Evolutionary conservation across 2,888 invertebrate species (phyloP).

Genomic region (Drosophila anomalata): DNA sequence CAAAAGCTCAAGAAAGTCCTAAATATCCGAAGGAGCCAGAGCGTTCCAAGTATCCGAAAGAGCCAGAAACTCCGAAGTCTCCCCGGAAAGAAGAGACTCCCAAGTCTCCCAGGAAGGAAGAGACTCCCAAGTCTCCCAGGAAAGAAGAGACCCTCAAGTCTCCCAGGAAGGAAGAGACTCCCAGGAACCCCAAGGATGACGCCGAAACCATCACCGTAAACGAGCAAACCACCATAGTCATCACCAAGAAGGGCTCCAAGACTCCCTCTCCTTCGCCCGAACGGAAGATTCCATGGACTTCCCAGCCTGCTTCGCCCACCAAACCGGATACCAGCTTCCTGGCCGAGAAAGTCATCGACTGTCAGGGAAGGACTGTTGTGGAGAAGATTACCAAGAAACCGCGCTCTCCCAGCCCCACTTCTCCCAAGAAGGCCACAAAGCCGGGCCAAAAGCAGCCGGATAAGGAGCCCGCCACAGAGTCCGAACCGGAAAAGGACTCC

Average conservation of each 20-base stretch:
- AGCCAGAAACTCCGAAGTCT: not conserved
- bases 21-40: constrained; percentile 25
- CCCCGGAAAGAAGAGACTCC: not conserved
- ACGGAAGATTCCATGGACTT: constrained; percentile 12
- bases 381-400: constrained; percentile 18
- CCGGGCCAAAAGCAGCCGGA: constrained; percentile 2
- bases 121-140: constrained; percentile 2
- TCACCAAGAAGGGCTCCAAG: constrained; percentile 47
- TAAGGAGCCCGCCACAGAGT: constrained; percentile 21
- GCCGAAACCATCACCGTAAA: constrained; percentile 49
- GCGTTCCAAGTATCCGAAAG: not conserved
- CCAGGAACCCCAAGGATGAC: constrained; percentile 39
- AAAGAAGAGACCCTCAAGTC: not conserved
- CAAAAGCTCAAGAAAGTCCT: not conserved
- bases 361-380: constrained; percentile 48
- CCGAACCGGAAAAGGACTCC: constrained; percentile 45
- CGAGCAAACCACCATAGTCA: constrained; percentile 56
- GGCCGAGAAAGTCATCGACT: constrained; percentile 67
- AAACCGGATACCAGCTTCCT: constrained; percentile 51
- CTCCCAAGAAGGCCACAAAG: constrained; percentile 15
- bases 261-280: constrained; percentile 49
- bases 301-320: not conserved
- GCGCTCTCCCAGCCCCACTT: constrained; percentile 9
- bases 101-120: not conserved
- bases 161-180: not conserved